Base-by-base conservation (phyloP, 2,797 vertebrate species). In the Acomys russatus region DNA sequence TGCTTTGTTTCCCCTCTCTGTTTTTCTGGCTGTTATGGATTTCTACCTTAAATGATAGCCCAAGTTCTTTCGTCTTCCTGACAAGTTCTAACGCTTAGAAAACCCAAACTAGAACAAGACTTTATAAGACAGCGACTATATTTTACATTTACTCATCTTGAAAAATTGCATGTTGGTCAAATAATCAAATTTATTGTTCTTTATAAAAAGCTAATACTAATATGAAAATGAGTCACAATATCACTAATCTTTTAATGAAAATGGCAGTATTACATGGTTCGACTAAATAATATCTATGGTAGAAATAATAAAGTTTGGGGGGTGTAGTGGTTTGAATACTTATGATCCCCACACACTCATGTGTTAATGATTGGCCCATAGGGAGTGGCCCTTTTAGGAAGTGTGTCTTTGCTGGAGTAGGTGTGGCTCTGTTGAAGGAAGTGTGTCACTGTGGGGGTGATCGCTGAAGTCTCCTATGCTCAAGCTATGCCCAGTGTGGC, bases 101-200 rank as follows among this genome's bases (percentile, higher is more conserved):
- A 94, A 61, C 9, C 18, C 12, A 87, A 33, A 54, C 14, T 66
- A 82, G 38, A 66, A 88, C 9, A 20, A 12, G 14, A 25, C 9
- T 4, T 33, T 33, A 51, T 66, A 85, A 85, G 15, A 73, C 30
- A 87, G 4, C n/a, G 73, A 3, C 23, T 90, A 0, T 63, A 74
- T 71, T 87, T 92, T 93, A 30, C 64, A 15, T 66, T 64, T 94
- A 78, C 85, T 54, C 49, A 70, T 51, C 22, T 11, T 74, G 64
- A 88, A 49, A 90, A 94, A 88, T 77, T 54, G 74, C 28, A 54
- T 68, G 20, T 74, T 91, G n/a, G 38, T 95, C 78, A 96, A 91
- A 90, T 78, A 8, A 86, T 82, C 73, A 70, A 33, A 71, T 78
- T 54, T 78, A 54, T 33, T 54, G 51, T 59, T 66, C n/a, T 63